Base-by-base conservation (phyloP, 2,888 invertebrate species). In the Cataglyphis albicans region DNA sequence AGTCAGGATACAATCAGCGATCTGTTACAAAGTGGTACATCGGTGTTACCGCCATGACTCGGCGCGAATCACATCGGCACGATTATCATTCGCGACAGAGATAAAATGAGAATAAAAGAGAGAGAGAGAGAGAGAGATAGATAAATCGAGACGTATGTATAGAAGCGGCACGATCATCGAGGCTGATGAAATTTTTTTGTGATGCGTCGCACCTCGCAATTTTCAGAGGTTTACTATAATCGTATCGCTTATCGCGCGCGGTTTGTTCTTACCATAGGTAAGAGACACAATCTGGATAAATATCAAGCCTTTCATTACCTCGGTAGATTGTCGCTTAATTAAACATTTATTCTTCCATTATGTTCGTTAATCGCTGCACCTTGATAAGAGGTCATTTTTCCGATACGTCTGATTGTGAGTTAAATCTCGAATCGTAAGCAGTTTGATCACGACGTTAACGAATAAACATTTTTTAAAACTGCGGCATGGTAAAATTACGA, bases 41-140 rank as follows among this genome's bases (percentile, higher is more conserved):
- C 82, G 86, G 83, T 84, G 85, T 88, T 90, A 86, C 85, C 84
- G 81, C 86, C 86, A 81, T 90, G 89, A 90, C 87, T 85, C 85
- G 73, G 76, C 72, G 84, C 84, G 88, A 88, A 89, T 89, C 89
- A 21, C 57, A 84, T 86, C 84, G 86, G 48, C 73, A 38, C 85
- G 86, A 88, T 88, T 88, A 88, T 86, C 88, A 88, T 70, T 82
- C 82, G 80, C 80, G 76, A 68, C 74, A 25, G 57, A 70, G 83
- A 83, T 70, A 59, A 68, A 76, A 41, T 41, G 76, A 67, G 41
- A 55, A n/a, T 68, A 44, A 59, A 65, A 81, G 70, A 38, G 68
- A 15, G 35, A 35, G 9, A 81, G 70, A 38, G 68, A 15, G 35
- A 35, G 9, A 67, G 38, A 55, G 55, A 67, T 12, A 35, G 68